Percentiles rank a stretch among this genome's conserved stretches.
phyloP scores from a whole-genome alignment of 2,797 vertebrate species.

The Tachyglossus aculeatus region DNA sequence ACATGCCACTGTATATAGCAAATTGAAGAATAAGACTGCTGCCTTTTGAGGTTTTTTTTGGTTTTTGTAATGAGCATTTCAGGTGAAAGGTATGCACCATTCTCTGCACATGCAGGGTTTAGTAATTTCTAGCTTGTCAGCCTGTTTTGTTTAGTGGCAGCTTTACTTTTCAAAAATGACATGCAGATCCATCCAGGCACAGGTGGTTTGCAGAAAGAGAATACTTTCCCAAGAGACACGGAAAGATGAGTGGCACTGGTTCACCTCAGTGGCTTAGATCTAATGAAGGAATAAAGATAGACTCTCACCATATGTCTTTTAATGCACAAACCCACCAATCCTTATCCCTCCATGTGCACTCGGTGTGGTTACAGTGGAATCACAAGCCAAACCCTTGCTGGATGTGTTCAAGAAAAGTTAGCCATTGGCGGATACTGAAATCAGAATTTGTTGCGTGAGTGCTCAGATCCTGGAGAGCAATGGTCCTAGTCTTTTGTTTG shows the following conservation, averaged over 20 bases:
- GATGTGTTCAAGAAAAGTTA: neutral
- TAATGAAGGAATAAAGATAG: constrained; percentile 17
- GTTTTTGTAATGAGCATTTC: constrained; percentile 41
- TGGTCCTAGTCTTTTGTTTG: too few relatives aligned
- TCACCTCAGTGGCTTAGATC: constrained; percentile 23
- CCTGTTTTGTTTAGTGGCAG: constrained; percentile 41
- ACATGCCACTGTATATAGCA: constrained; percentile 20
- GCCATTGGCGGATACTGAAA: neutral
- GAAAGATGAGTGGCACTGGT: constrained; percentile 12
- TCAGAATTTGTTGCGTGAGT: too few relatives aligned
- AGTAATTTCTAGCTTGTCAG: constrained; percentile 60
- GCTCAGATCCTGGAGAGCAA: too few relatives aligned
- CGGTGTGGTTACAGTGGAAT: neutral
- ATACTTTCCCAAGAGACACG: constrained; percentile 41
- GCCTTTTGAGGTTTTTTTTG: neutral
- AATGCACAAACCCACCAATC: neutral
- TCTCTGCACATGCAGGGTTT: constrained; percentile 29
- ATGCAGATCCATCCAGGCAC: constrained; percentile 17
- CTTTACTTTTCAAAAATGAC: constrained; percentile 44
- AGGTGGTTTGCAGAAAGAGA: constrained; percentile 41
- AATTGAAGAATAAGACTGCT: neutral
- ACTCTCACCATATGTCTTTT: neutral
- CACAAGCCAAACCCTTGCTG: neutral
- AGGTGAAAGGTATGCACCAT: constrained; percentile 47
- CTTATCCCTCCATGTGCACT: neutral